Evolutionary conservation across 2,797 vertebrate genomes (phyloP).

Genomic region (Darevskia mixta): DNA sequence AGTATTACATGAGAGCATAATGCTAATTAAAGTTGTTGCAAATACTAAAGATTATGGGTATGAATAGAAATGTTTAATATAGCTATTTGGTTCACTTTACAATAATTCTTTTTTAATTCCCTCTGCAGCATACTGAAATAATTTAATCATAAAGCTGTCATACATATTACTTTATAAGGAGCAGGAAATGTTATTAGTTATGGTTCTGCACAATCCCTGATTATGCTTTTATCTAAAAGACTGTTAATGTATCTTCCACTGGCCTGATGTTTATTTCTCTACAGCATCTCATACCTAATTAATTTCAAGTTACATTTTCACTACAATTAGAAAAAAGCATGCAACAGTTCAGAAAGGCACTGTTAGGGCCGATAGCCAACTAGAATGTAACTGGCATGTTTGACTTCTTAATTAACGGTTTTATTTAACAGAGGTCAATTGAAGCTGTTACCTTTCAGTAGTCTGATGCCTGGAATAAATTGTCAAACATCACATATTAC

Average conservation of each 20-base stretch:
- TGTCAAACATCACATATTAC: background rate
- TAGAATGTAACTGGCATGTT: constrained; percentile 24
- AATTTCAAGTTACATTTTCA: background rate
- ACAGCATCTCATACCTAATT: constrained; percentile 2
- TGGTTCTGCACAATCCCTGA: constrained; percentile 22
- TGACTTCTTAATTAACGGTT: constrained; percentile 27
- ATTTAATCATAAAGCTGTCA: constrained; percentile 27
- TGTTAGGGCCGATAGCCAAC: constrained; percentile 24
- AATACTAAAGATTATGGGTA: constrained; percentile 30
- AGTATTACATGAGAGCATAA: background rate
- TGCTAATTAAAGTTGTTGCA: constrained; percentile 44
- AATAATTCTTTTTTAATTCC: constrained; percentile 23
- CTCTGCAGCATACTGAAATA: background rate
- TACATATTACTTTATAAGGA: constrained; percentile 22
- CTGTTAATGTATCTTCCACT: constrained; percentile 15
- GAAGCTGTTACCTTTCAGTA: background rate
- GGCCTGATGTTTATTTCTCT: constrained; percentile 22
- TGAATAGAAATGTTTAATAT: constrained; percentile 24
- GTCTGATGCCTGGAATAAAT: background rate
- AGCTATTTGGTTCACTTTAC: constrained; percentile 29
- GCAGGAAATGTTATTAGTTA: constrained; percentile 38
- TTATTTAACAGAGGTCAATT: constrained; percentile 22
- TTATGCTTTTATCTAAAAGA: constrained; percentile 38
- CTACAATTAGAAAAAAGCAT: background rate
- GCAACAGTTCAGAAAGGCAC: constrained; percentile 16